Evolutionary conservation across 1,140 invertebrate genomes (phyloP).

Genomic region (Yoshiicerus persimilis): DNA sequence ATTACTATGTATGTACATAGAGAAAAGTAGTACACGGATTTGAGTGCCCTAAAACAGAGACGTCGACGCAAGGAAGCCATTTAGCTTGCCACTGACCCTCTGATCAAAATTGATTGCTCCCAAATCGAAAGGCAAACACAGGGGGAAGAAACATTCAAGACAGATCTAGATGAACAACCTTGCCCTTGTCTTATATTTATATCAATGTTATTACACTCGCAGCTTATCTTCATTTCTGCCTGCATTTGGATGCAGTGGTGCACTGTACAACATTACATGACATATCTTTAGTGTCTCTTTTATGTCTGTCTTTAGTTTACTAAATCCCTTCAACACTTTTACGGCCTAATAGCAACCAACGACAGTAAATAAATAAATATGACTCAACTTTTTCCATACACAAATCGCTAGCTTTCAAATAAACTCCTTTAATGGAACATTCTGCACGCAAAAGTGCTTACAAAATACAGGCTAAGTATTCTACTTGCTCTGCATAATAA

Average conservation of each 20-base stretch:
- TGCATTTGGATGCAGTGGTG: not conserved
- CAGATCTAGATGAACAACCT: constrained; percentile 27
- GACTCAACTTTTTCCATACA: not conserved
- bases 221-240: not conserved
- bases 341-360: not conserved
- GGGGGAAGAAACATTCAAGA: constrained; percentile 30
- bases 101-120: constrained; percentile 47
- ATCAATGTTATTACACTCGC: not conserved
- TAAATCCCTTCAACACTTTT: constrained; percentile 14
- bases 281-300: constrained; percentile 13
- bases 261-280: not conserved
- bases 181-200: not conserved
- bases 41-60: not conserved
- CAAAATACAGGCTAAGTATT: not conserved
- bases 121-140: constrained; percentile 40
- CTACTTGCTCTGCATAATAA: not conserved
- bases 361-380: constrained; percentile 8
- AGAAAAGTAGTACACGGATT: not conserved
- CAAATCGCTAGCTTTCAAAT: not conserved
- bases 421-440: not conserved
- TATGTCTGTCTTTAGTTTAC: not conserved
- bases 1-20: not conserved
- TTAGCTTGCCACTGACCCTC: constrained; percentile 44
- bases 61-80: constrained; percentile 40
- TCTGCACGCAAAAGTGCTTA: not conserved